Conservation (phyloP, 2,113 vertebrate species). For the Pluvianellus socialis region DNA sequence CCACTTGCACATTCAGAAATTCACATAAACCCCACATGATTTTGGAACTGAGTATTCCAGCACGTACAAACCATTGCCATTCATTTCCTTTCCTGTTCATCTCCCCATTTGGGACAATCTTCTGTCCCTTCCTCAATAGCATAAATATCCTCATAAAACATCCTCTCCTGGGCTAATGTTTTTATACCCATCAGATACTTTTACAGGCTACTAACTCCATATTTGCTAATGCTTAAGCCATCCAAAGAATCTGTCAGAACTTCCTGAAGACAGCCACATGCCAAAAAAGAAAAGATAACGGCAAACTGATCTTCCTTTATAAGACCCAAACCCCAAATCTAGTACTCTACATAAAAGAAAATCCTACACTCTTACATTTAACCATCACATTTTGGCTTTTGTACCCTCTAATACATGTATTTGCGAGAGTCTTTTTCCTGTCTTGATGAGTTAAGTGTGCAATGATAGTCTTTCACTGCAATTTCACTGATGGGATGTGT, state of each 20-base stretch:
- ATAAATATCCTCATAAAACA: not conserved
- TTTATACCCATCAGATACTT: not conserved
- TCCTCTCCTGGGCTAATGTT: rapidly evolving
- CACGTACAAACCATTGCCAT: not conserved
- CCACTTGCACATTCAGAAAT: not conserved
- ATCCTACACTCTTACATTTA: not conserved
- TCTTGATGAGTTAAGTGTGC: not conserved
- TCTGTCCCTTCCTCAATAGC: not conserved
- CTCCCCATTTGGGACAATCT: not conserved
- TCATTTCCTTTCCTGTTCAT: not conserved
- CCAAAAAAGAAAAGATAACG: not conserved
- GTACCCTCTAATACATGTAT: not conserved
- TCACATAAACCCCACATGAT: not conserved
- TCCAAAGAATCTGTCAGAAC: not conserved
- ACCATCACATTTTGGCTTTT: not conserved
- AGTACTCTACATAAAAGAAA: not conserved
- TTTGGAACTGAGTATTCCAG: not conserved
- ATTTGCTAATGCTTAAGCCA: not conserved
- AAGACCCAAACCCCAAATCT: not conserved
- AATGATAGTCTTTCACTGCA: not conserved
- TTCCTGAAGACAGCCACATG: not conserved
- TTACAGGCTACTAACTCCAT: not conserved
- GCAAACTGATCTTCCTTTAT: not conserved
- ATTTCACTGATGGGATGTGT: not conserved
- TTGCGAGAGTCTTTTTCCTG: not conserved